A percentile compares a stretch with the other conserved stretches of the same genome.
These are phyloP conservation scores for Silurus lanzhouensis DNA, from an alignment of 2,797 vertebrate genomes.

Conservation along the genomic window DNA sequence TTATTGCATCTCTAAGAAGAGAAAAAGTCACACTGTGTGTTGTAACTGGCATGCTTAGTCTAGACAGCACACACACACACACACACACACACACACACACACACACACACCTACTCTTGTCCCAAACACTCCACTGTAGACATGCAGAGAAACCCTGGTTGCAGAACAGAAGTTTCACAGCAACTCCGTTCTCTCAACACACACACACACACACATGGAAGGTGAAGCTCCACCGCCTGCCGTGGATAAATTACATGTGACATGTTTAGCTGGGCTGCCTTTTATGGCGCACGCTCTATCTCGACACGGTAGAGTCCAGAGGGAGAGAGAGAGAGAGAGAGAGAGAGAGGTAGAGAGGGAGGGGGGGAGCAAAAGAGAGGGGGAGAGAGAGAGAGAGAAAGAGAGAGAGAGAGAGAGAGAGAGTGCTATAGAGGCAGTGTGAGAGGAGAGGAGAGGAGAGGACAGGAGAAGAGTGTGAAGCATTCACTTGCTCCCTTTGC, in stretches of 20 bases:
- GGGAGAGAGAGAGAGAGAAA: slow-evolving; percentile 52
- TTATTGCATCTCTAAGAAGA: background rate
- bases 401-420: slow-evolving; percentile 43
- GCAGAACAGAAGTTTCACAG: slow-evolving; percentile 29
- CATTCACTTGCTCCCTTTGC: slow-evolving; percentile 71
- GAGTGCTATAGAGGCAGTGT: slow-evolving; percentile 42
- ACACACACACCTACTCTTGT: background rate
- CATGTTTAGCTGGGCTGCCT: slow-evolving; percentile 84
- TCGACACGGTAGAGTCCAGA: slow-evolving; percentile 67
- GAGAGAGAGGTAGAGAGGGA: slow-evolving; percentile 59
- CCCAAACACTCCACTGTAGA: too few relatives aligned
- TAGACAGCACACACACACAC: slow-evolving; percentile 27
- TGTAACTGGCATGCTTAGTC: slow-evolving; percentile 21
- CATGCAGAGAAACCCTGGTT: too few relatives aligned
- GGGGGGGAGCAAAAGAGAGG: slow-evolving; percentile 47
- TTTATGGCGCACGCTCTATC: slow-evolving; percentile 81
- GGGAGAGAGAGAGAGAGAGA: slow-evolving; percentile 48
- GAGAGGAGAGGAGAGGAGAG: slow-evolving; percentile 64
- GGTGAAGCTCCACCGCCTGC: slow-evolving; percentile 76
- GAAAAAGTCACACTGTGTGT: slow-evolving; percentile 17
- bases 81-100: background rate
- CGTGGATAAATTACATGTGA: slow-evolving; percentile 84
- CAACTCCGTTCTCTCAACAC: slow-evolving; percentile 62
- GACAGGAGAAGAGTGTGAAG: slow-evolving; percentile 67
- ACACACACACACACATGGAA: slow-evolving; percentile 70